A percentile compares a stretch with the other conserved stretches of the same genome.
phyloP scores from a whole-genome alignment of 1,140 invertebrate genomes.

The Ladona fulva region DNA sequence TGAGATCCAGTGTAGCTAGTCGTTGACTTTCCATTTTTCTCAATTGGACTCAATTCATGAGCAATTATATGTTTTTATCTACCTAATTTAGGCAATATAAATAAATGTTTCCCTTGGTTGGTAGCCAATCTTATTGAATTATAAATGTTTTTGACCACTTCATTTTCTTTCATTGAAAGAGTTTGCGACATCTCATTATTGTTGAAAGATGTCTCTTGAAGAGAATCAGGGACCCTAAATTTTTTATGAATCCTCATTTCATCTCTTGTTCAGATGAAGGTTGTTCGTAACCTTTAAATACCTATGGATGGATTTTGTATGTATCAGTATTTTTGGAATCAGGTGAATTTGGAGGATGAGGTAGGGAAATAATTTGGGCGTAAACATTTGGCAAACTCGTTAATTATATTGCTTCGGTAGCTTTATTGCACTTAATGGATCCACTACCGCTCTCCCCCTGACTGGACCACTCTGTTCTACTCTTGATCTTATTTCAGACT shows the following conservation, averaged over 20 bases:
- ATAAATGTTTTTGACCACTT: not conserved
- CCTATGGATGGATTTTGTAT: not conserved
- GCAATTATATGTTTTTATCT: not conserved
- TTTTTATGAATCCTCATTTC: not conserved
- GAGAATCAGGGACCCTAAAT: not conserved
- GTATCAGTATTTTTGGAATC: conserved; percentile 1
- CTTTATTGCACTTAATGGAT: not conserved
- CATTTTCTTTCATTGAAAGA: not conserved
- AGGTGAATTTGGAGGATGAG: not conserved
- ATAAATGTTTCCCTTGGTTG: not conserved
- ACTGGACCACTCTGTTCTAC: not conserved
- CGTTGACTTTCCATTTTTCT: not conserved
- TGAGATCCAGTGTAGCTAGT: not conserved
- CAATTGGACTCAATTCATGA: not conserved
- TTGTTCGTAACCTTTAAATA: not conserved
- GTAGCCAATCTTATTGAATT: not conserved
- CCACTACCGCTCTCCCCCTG: not conserved
- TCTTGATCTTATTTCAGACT: not conserved
- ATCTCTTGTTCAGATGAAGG: not conserved
- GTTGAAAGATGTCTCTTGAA: not conserved
- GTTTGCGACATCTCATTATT: not conserved
- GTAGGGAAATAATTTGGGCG: too few relatives aligned
- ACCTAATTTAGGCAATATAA: not conserved
- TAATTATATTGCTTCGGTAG: too few relatives aligned
- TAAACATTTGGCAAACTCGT: too few relatives aligned